Evolutionary conservation across 2,797 vertebrate genomes (phyloP).

Genomic region (Paedocypris micromegethes): DNA sequence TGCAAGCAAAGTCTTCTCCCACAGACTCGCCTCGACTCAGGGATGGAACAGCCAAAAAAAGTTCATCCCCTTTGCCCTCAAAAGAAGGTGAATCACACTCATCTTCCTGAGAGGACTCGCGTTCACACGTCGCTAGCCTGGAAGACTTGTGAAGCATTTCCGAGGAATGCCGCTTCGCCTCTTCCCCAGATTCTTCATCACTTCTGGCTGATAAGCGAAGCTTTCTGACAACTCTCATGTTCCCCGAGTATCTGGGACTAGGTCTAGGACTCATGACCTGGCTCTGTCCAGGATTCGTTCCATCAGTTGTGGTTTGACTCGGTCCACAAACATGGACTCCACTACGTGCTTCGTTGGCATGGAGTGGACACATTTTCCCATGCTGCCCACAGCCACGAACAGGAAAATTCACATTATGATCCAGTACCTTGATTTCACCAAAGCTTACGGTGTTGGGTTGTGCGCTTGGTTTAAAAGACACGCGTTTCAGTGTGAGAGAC

Average conservation of each 20-base stretch:
- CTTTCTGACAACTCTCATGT: constrained; percentile 56
- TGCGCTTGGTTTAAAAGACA: constrained; percentile 70
- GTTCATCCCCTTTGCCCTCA: constrained; percentile 50
- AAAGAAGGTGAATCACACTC: constrained; percentile 55
- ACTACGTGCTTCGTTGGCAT: constrained; percentile 55
- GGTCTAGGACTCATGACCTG: constrained; percentile 38
- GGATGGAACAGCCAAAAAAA: constrained; percentile 61
- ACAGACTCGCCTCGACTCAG: constrained; percentile 57
- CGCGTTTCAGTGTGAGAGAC: constrained; percentile 66
- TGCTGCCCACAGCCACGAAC: constrained; percentile 59
- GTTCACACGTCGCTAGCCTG: constrained; percentile 55
- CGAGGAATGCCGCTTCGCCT: constrained; percentile 44
- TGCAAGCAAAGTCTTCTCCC: constrained; percentile 41
- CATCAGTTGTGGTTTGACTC: constrained; percentile 44
- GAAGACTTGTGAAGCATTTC: constrained; percentile 48
- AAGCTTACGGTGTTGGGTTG: constrained; percentile 66
- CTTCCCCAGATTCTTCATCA: constrained; percentile 55
- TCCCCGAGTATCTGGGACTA: constrained; percentile 31
- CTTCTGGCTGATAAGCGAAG: constrained; percentile 59
- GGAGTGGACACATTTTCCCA: constrained; percentile 63
- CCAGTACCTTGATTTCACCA: constrained; percentile 66
- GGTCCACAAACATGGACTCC: constrained; percentile 41
- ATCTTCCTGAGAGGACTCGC: constrained; percentile 59
- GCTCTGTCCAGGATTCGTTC: constrained; percentile 33
- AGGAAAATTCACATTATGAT: constrained; percentile 60